Evolutionary conservation across 2,113 vertebrate species (phyloP).

Genomic region (Pachypanchax playfairii): DNA sequence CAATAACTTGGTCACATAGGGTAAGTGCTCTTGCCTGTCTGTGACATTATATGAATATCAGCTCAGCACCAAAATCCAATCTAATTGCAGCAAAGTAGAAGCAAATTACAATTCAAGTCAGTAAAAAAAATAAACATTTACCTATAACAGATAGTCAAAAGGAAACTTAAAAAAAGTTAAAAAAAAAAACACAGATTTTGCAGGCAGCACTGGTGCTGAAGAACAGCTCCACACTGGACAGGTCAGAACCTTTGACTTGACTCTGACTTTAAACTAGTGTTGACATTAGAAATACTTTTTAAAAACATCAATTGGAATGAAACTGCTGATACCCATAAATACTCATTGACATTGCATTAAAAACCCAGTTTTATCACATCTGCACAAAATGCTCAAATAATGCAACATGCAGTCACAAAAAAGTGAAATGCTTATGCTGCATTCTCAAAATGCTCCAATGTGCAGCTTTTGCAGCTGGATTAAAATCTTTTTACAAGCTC

Average conservation of each 20-base stretch:
- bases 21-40: neutral
- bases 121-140: neutral
- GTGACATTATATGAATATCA: constrained; percentile 19
- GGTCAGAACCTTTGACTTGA: constrained; percentile 6
- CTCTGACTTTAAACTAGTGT: neutral
- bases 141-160: neutral
- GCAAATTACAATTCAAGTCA: neutral
- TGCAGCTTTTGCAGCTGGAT: constrained; percentile 14
- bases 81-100: neutral
- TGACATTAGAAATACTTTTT: too few species aligned
- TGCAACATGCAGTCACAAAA: neutral
- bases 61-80: neutral
- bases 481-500: constrained; percentile 38
- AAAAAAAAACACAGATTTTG: neutral
- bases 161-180: neutral
- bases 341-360: neutral
- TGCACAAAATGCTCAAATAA: neutral
- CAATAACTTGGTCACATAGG: constrained; percentile 40
- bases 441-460: neutral
- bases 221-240: constrained; percentile 58
- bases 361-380: too few species aligned
- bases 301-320: too few species aligned
- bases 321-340: too few species aligned
- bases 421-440: neutral
- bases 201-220: constrained; percentile 63